Conservation (phyloP, 2,113 vertebrate species). For the Eudyptes chrysolophus region DNA sequence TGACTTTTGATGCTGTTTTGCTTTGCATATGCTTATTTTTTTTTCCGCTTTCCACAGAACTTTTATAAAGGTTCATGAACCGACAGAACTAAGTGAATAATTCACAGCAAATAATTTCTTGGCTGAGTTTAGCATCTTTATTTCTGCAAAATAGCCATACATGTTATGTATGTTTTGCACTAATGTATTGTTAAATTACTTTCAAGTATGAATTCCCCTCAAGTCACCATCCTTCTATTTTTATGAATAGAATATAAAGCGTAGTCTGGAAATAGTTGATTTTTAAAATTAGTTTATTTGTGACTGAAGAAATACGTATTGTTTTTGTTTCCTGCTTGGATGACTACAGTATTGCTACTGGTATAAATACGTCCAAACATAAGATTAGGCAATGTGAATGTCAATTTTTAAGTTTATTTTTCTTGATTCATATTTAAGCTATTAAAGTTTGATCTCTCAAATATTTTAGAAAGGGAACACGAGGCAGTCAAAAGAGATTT, state of each 20-base stretch:
- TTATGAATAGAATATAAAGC: background rate
- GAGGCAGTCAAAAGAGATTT: background rate
- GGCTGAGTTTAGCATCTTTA: background rate
- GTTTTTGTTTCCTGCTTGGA: constrained; percentile 4
- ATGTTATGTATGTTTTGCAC: background rate
- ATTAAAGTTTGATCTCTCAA: background rate
- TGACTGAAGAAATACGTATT: background rate
- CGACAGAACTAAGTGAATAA: background rate
- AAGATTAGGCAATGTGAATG: background rate
- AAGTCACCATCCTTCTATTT: background rate
- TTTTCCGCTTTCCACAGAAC: background rate
- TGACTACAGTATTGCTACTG: background rate
- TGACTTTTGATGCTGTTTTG: constrained; percentile 58
- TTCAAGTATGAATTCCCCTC: background rate
- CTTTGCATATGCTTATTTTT: constrained; percentile 16
- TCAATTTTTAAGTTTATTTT: background rate
- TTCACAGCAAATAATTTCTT: constrained; percentile 1
- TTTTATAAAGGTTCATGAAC: background rate
- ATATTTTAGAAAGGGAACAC: background rate
- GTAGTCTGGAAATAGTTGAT: background rate
- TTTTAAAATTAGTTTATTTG: background rate
- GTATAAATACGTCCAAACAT: background rate
- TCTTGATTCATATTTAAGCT: background rate
- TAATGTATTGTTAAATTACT: constrained; percentile 31
- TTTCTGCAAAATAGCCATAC: background rate